A percentile compares a stretch with the other conserved stretches of the same genome.
phyloP scores from a whole-genome alignment of 1,140 invertebrate genomes.

The Drosophila saltans region DNA sequence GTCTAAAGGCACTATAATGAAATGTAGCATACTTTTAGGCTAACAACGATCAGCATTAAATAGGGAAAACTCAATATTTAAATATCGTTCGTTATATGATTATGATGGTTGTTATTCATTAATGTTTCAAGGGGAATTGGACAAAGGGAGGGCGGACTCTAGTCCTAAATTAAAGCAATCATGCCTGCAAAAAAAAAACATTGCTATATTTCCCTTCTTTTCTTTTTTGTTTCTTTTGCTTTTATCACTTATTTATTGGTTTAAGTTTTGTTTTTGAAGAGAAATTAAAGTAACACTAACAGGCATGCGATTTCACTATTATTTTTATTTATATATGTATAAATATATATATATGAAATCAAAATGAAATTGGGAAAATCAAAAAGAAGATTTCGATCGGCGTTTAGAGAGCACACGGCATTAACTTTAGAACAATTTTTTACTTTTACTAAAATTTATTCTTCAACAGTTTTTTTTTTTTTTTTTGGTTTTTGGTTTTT shows the following conservation, averaged over 20 bases:
- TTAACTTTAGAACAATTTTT: not conserved
- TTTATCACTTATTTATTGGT: not conserved
- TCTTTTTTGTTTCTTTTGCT: not conserved
- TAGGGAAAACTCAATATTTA: no score
- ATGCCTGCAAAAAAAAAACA: no score
- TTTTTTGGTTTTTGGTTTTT: no score
- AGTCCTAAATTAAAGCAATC: no score
- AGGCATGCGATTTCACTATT: slow-evolving; percentile 14
- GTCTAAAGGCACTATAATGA: no score
- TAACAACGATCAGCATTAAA: no score
- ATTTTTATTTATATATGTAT: not conserved
- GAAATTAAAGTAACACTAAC: slow-evolving; percentile 7
- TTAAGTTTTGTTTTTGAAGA: not conserved
- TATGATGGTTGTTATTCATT: no score
- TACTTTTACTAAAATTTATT: slow-evolving; percentile 1
- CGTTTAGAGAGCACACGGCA: not conserved
- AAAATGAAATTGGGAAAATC: not conserved
- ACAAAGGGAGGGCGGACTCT: no score
- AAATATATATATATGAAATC: slow-evolving; percentile 10
- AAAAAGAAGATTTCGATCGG: not conserved
- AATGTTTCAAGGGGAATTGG: no score
- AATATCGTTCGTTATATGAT: no score
- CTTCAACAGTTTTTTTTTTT: not conserved
- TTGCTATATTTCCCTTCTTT: no score
- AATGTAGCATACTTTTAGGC: no score